A percentile compares a stretch with the other conserved stretches of the same genome.
Conservation (phyloP, 2,797 vertebrate species). For the Pangasius mekongensis region DNA sequence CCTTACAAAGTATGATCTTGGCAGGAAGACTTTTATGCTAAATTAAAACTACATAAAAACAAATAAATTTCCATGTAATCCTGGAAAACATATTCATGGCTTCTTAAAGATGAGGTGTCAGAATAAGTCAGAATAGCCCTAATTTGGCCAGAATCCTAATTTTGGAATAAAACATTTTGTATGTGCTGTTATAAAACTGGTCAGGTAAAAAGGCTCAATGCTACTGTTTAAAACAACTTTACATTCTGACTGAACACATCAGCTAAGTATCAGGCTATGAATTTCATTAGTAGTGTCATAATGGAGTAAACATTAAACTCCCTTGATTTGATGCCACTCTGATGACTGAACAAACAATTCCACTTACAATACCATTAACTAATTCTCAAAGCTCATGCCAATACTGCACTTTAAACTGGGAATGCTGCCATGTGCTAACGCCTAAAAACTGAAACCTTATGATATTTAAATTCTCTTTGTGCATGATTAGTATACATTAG, state of each 20-base stretch:
- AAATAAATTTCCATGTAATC: neutral
- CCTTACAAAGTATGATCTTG: neutral
- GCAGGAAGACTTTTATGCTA: neutral
- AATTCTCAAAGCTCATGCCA: neutral
- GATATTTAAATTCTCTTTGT: neutral
- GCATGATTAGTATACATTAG: neutral
- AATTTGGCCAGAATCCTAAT: neutral
- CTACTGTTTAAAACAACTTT: neutral
- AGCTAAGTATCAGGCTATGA: neutral
- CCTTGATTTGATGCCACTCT: neutral
- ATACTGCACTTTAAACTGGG: constrained; percentile 2
- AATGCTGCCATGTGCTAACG: neutral
- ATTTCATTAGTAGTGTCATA: neutral
- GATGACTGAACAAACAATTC: neutral
- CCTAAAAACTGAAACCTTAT: neutral
- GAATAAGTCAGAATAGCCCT: neutral
- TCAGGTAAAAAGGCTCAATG: neutral
- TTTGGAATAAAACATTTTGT: neutral
- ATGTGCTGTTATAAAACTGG: neutral
- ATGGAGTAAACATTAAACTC: neutral
- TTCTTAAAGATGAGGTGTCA: neutral
- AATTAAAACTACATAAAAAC: neutral
- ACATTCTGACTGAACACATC: neutral
- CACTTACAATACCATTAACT: neutral
- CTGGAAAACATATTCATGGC: neutral